phyloP scores from a whole-genome alignment of 2,797 vertebrate species.

The Pipistrellus nathusii region DNA sequence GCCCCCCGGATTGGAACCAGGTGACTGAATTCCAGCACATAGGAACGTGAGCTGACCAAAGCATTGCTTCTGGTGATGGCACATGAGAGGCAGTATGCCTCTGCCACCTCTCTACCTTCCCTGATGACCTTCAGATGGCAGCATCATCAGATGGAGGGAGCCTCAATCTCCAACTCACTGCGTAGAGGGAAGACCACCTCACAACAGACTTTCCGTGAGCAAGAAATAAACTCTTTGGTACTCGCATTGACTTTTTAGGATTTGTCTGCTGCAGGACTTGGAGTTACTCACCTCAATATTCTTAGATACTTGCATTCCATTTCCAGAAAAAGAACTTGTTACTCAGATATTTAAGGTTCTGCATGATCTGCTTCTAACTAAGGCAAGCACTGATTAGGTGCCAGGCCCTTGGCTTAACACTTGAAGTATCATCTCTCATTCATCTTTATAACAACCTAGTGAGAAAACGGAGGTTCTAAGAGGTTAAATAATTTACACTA shows the following conservation, averaged over 20 bases:
- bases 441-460: neutral
- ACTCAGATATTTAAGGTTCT: neutral
- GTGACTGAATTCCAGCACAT: neutral
- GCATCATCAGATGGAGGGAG: neutral
- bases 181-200: neutral
- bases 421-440: neutral
- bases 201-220: neutral
- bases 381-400: neutral
- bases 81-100: neutral
- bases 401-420: neutral
- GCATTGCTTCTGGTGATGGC: neutral
- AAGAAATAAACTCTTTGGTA: neutral
- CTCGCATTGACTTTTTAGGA: neutral
- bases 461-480: neutral
- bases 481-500: neutral
- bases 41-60: neutral
- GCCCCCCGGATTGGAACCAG: neutral
- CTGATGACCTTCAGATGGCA: neutral
- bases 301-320: neutral
- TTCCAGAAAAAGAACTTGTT: slow-evolving; percentile 32
- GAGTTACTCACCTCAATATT: neutral
- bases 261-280: neutral
- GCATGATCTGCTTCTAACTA: neutral
- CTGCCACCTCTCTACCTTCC: neutral
- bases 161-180: neutral